phyloP scores from a whole-genome alignment of 2,888 invertebrate genomes.

The Trichopria drosophilae region DNA sequence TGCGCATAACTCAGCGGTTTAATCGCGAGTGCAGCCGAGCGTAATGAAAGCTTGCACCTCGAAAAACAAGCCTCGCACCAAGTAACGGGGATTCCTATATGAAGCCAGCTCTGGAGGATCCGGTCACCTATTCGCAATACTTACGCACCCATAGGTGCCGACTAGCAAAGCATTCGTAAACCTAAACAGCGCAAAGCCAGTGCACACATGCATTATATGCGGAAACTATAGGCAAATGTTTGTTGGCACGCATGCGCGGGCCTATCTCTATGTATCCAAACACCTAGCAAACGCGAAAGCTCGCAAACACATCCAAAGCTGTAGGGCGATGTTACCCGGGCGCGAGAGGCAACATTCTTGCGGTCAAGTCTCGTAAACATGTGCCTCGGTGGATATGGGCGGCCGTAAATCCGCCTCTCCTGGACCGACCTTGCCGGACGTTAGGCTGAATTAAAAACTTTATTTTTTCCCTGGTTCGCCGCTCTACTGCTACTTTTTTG shows the following conservation, averaged over 20 bases:
- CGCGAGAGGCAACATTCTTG: constrained; percentile 52
- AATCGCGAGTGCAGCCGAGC: constrained; percentile 50
- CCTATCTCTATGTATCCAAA: too few species aligned
- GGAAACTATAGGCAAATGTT: too few species aligned
- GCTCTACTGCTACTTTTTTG: not conserved
- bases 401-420: constrained; percentile 45
- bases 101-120: too few species aligned
- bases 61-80: constrained; percentile 48
- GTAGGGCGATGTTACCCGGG: constrained; percentile 30
- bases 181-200: too few species aligned
- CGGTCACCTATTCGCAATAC: too few species aligned
- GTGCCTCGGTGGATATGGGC: constrained; percentile 34
- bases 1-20: constrained; percentile 54
- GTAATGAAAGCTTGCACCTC: constrained; percentile 52
- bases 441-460: constrained; percentile 52
- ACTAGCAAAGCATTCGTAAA: too few species aligned
- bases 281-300: too few species aligned
- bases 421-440: constrained; percentile 38
- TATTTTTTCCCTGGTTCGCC: constrained; percentile 35
- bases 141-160: too few species aligned
- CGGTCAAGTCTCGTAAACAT: constrained; percentile 51
- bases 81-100: too few species aligned
- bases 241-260: too few species aligned
- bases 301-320: too few species aligned
- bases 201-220: too few species aligned